Base-by-base conservation (phyloP, 2,797 vertebrate species). In the Girardinus metallicus region DNA sequence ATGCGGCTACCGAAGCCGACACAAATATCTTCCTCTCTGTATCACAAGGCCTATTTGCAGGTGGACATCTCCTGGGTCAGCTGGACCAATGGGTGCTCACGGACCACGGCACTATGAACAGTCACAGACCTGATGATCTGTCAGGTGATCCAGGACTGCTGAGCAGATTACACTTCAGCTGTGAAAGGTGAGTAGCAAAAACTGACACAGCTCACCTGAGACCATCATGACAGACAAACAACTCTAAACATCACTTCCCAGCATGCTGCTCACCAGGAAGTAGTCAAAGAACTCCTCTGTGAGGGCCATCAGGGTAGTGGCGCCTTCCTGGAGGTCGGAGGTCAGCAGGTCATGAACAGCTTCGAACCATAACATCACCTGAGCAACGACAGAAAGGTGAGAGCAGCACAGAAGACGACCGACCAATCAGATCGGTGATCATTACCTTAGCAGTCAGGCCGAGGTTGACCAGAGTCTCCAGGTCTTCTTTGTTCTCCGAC, bases 351-450 rank as follows among this genome's bases (percentile, higher is more conserved):
- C 51, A 9, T 44, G 46, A 31, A 92, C 10, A 0, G 73, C 73
- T 41, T 89, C 55, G 2, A 91, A 93, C 94, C 94, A 94, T 41
- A 68, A 39, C 83, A 87, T 9, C 72, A 91, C 78, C 93, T 94
- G 0, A 31, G 70, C 5, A 66, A 64, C 0, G 75, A 18, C 36
- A 3, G 5, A 44, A 43, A 39, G 36, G 13, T 21, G 41, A 34
- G 36, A 46, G 44, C 0, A 10, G 23, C 12, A 49, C 66, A 41
- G n/a, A 13, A n/a, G 39, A 46, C 41, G 1, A n/a, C 15, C 2
- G 8, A 44, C 12, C 4, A 7, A 3, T 46, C 43, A n/a, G 6
- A 76, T 70, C 15, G 10, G 21, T 46, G 3, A 46, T 47, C 26
- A 31, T 80, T 71, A 92, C 92, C 46, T 93, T 91, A 0, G 84